A percentile compares a stretch with the other conserved stretches of the same genome.
Conservation (phyloP, 30 jellyfish, hydroid and myxozoan genomes). For the Hydractinia symbiolongicarpus region DNA sequence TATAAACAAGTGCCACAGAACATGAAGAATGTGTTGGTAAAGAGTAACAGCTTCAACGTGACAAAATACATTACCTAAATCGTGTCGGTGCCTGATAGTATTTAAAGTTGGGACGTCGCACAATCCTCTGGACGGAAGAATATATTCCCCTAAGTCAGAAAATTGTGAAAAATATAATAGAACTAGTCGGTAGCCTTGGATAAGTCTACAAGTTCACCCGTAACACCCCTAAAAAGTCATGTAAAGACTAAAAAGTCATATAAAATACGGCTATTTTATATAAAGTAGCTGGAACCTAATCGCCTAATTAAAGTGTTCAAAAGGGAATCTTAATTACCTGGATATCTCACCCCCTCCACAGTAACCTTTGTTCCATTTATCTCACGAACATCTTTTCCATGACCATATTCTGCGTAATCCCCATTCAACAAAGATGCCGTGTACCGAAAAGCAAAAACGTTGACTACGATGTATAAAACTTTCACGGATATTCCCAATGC, state of each 20-base stretch:
- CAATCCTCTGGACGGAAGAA: slow-evolving; percentile 38
- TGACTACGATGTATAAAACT: slow-evolving; percentile 17
- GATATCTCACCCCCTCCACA: too few relatives aligned
- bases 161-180: not conserved
- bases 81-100: slow-evolving; percentile 13
- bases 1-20: slow-evolving; percentile 33
- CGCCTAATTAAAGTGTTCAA: too few relatives aligned
- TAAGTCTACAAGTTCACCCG: too few relatives aligned
- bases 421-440: slow-evolving; percentile 32
- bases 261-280: too few relatives aligned
- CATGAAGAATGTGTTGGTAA: slow-evolving; percentile 29
- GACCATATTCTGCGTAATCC: slow-evolving; percentile 24
- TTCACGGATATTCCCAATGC: slow-evolving; percentile 20
- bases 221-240: too few relatives aligned
- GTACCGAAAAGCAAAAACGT: slow-evolving; percentile 25
- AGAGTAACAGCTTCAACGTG: slow-evolving; percentile 22
- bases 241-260: too few relatives aligned
- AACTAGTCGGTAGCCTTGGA: too few relatives aligned
- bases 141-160: slow-evolving; percentile 16
- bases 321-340: too few relatives aligned
- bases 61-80: not conserved
- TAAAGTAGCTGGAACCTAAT: too few relatives aligned
- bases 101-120: slow-evolving; percentile 8
- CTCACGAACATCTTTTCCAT: not conserved
- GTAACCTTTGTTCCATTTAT: too few relatives aligned